Evolutionary conservation across 2,113 vertebrate species (phyloP).

Genomic region (Tamias sibiricus): DNA sequence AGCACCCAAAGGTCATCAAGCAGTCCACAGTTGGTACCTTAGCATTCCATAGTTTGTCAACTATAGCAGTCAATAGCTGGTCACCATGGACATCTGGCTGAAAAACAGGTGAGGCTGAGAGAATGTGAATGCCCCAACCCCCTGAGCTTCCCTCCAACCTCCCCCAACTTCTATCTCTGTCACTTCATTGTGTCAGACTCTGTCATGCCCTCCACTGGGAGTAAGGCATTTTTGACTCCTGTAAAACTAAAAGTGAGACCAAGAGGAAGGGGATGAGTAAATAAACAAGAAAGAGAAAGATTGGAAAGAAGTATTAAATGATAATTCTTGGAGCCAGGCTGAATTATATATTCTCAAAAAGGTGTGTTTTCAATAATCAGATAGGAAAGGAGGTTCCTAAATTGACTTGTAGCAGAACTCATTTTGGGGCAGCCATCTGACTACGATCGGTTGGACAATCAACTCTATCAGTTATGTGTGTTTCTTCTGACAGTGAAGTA

Average conservation of each 20-base stretch:
- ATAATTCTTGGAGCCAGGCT: not conserved
- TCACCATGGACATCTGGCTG: not conserved
- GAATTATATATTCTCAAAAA: not conserved
- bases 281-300: not conserved
- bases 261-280: not conserved
- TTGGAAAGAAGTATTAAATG: not conserved
- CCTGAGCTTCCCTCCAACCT: not conserved
- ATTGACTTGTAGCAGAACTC: not conserved
- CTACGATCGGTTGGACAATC: not conserved
- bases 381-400: not conserved
- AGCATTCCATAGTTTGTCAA: not conserved
- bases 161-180: not conserved
- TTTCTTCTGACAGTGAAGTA: not conserved
- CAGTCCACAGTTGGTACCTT: not conserved
- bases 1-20: not conserved
- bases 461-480: not conserved
- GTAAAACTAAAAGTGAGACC: not conserved
- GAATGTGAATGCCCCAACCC: not conserved
- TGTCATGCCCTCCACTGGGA: not conserved
- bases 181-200: not conserved
- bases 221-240: not conserved
- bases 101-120: not conserved
- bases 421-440: not conserved
- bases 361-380: not conserved
- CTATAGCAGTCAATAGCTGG: not conserved